Conservation (phyloP, 2,888 invertebrate species). For the Ormyrus rosae region DNA sequence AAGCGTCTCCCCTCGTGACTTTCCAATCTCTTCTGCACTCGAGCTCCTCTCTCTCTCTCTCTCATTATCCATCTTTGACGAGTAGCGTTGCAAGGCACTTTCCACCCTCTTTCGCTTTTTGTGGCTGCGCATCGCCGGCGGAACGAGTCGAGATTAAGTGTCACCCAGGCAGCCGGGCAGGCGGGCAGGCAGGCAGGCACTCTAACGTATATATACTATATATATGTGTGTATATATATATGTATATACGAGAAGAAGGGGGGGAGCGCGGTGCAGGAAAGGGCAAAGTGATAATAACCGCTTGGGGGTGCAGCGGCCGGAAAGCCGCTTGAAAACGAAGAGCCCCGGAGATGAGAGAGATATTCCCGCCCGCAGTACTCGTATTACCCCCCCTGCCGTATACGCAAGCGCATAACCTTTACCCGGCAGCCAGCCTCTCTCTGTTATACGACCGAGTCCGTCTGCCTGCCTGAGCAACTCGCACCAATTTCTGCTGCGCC, state of each 20-base stretch:
- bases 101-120: slow-evolving; percentile 41
- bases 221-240: neutral
- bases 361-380: slow-evolving; percentile 35
- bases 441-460: neutral
- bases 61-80: slow-evolving; percentile 67
- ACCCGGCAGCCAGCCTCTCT: neutral
- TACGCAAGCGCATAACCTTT: slow-evolving; percentile 10
- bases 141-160: slow-evolving; percentile 60
- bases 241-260: neutral
- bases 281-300: slow-evolving; percentile 64
- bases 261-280: slow-evolving; percentile 58
- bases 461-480: neutral
- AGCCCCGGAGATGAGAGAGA: slow-evolving; percentile 43
- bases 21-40: slow-evolving; percentile 33
- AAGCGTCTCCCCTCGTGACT: slow-evolving; percentile 21
- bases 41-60: slow-evolving; percentile 73
- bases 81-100: slow-evolving; percentile 41
- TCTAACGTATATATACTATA: neutral
- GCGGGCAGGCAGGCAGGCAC: too few species aligned
- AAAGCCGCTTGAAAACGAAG: slow-evolving; percentile 51
- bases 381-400: slow-evolving; percentile 18
- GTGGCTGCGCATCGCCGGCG: slow-evolving; percentile 27
- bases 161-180: slow-evolving; percentile 45
- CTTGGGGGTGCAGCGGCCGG: slow-evolving; percentile 58
- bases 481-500: too few species aligned